Percentiles rank a stretch among this genome's conserved stretches.
Evolutionary conservation across 1,140 invertebrate genomes (phyloP).

Genomic region (Aleiodes sp.): DNA sequence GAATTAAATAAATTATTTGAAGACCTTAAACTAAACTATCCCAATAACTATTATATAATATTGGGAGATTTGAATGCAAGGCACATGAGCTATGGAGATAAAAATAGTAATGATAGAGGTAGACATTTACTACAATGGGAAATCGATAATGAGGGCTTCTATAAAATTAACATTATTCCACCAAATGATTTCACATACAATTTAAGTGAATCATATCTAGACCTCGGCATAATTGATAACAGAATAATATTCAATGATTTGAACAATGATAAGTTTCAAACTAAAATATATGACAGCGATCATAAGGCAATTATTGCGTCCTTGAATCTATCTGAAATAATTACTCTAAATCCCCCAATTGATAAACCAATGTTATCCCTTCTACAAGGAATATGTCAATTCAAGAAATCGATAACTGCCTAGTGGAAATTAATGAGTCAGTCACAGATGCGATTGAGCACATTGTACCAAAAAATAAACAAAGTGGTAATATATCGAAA

Average conservation of each 20-base stretch:
- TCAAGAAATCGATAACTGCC: not conserved
- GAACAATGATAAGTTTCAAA: slow-evolving; percentile 8
- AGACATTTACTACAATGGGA: not conserved
- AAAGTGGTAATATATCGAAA: not conserved
- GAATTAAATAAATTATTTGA: slow-evolving; percentile 1
- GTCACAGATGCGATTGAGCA: not conserved
- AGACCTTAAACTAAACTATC: not conserved
- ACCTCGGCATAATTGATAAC: not conserved
- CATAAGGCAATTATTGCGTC: not conserved
- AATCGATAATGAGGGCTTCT: not conserved
- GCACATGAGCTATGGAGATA: not conserved
- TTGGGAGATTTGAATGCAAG: slow-evolving; percentile 28
- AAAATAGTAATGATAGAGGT: not conserved
- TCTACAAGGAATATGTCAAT: not conserved
- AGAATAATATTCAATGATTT: not conserved
- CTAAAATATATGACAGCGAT: slow-evolving; percentile 30
- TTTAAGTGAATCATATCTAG: not conserved
- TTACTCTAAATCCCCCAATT: too few relatives aligned
- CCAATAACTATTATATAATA: slow-evolving; percentile 20
- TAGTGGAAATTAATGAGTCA: not conserved
- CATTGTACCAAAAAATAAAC: not conserved
- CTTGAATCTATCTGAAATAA: not conserved
- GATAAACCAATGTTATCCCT: not conserved
- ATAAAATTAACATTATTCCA: slow-evolving; percentile 1
- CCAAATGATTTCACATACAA: not conserved